Evolutionary conservation across 2,113 vertebrate species (phyloP).

Genomic region (Sylvietta virens): DNA sequence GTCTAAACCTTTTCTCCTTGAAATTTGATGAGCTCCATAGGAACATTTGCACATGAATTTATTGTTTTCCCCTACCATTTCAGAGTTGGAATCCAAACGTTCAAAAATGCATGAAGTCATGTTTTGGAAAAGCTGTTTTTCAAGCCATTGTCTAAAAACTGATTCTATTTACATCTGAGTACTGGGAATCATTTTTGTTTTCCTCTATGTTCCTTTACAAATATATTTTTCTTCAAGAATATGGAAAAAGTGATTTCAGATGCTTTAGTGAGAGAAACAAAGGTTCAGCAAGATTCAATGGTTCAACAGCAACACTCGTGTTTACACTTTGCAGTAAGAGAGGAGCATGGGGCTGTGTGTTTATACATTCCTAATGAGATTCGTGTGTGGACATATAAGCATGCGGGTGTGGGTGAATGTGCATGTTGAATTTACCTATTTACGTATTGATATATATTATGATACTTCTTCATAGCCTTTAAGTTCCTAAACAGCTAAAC

Average conservation of each 20-base stretch:
- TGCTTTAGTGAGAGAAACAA: neutral
- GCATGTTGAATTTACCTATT: neutral
- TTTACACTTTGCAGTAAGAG: neutral
- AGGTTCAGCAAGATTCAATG: neutral
- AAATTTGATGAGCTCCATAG: neutral
- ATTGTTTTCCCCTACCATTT: neutral
- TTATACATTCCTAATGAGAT: neutral
- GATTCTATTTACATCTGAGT: neutral
- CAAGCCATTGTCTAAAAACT: neutral
- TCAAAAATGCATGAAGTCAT: neutral
- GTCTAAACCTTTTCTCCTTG: neutral
- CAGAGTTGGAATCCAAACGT: neutral
- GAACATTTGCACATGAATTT: neutral
- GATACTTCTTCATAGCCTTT: neutral
- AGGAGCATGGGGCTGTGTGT: neutral
- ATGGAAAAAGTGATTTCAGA: neutral
- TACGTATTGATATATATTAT: neutral
- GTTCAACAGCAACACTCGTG: neutral
- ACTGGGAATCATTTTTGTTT: neutral
- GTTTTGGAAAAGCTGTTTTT: neutral
- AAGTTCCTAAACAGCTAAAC: neutral
- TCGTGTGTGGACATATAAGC: neutral
- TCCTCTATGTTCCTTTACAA: neutral
- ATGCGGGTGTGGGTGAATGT: rapidly evolving
- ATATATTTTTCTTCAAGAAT: neutral